A percentile compares a stretch with the other conserved stretches of the same genome.
phyloP scores from a whole-genome alignment of 2,113 vertebrate genomes.

The Falco punctatus region DNA sequence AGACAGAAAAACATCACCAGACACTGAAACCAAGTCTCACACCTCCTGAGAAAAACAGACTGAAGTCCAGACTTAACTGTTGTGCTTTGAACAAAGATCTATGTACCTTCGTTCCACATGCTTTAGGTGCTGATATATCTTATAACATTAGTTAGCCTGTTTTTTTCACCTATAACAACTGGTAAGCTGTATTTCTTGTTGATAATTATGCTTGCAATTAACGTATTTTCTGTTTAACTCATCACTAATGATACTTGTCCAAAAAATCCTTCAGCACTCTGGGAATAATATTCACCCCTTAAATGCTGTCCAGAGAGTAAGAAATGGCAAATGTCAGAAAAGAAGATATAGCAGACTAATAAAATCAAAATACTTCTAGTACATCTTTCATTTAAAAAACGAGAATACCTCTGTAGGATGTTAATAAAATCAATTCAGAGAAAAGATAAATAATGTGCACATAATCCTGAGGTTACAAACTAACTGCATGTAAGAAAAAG shows the following conservation, averaged over 20 bases:
- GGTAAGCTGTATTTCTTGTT: background rate
- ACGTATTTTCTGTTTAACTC: background rate
- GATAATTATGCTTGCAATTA: background rate
- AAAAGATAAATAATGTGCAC: background rate
- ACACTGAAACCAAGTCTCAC: background rate
- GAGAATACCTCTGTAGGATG: background rate
- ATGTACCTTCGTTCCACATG: background rate
- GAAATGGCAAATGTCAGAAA: background rate
- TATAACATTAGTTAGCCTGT: background rate
- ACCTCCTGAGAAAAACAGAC: background rate
- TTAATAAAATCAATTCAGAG: background rate
- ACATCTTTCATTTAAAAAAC: background rate
- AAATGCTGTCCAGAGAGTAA: background rate
- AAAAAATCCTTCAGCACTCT: background rate
- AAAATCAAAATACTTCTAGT: background rate
- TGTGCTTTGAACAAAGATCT: background rate
- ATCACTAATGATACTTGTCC: background rate
- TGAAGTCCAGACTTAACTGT: background rate
- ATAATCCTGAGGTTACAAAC: background rate
- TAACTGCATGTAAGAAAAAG: background rate
- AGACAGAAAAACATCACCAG: background rate
- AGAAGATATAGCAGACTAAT: background rate
- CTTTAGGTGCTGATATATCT: background rate
- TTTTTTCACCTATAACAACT: background rate
- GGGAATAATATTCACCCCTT: background rate